These are phyloP conservation scores for Germaria angustata DNA, from an alignment of 2,888 invertebrate species.

Conservation along the genomic window DNA sequence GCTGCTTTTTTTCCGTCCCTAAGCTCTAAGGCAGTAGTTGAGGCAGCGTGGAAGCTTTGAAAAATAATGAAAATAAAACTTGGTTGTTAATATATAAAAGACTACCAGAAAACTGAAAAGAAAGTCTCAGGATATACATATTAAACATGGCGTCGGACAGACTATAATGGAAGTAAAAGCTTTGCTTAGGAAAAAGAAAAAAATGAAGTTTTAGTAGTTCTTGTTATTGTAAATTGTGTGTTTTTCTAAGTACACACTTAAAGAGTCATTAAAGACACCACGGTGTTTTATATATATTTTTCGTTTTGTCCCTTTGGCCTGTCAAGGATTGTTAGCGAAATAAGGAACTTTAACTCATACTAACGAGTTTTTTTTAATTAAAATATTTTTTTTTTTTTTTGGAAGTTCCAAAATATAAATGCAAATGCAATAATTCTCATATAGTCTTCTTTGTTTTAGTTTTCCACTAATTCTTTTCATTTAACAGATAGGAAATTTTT, in stretches of 20 bases:
- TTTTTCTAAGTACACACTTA: conserved; percentile 57
- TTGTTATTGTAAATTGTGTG: not conserved
- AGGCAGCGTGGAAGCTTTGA: not conserved
- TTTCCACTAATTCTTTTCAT: too few species aligned
- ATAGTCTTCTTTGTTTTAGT: too few species aligned
- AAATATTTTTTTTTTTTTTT: not conserved
- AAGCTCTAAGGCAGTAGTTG: not conserved
- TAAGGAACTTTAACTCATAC: not conserved
- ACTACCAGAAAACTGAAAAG: not conserved
- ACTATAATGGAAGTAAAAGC: not conserved
- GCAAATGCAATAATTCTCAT: too few species aligned
- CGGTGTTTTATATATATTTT: not conserved
- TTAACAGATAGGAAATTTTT: too few species aligned
- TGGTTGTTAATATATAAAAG: conserved; percentile 36
- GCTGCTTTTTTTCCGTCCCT: not conserved
- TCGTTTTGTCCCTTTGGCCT: not conserved
- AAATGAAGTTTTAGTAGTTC: not conserved
- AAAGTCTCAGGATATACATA: not conserved
- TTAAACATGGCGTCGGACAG: not conserved
- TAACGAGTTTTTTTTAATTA: not conserved
- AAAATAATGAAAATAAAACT: not conserved
- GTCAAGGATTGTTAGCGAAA: conserved; percentile 17
- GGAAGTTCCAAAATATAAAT: too few species aligned
- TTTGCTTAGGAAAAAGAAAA: not conserved
- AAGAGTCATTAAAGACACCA: conserved; percentile 40